These are phyloP conservation scores for Epinephelus malabaricus DNA, from an alignment of 2,797 vertebrate genomes.

Conservation along the genomic window DNA sequence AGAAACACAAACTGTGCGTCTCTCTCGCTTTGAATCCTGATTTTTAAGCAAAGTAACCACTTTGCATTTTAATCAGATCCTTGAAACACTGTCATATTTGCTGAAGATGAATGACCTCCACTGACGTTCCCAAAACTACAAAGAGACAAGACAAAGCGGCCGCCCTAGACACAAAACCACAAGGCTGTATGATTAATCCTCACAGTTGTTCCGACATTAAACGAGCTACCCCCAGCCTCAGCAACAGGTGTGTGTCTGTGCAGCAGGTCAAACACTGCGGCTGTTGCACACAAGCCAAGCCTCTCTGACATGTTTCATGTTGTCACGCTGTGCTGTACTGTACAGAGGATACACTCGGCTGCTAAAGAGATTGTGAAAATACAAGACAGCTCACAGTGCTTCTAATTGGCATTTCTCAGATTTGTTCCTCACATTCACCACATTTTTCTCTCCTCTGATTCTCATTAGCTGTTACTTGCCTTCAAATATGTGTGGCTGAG, in stretches of 20 bases:
- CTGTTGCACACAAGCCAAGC: slow-evolving; percentile 8
- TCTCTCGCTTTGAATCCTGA: slow-evolving; percentile 26
- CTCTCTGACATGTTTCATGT: not conserved
- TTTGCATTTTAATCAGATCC: slow-evolving; percentile 50
- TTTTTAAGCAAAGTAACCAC: slow-evolving; percentile 24
- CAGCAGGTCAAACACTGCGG: slow-evolving; percentile 11
- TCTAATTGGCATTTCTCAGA: slow-evolving; percentile 63
- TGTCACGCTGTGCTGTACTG: slow-evolving; percentile 7
- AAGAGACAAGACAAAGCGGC: slow-evolving; percentile 36
- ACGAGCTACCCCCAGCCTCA: slow-evolving; percentile 18
- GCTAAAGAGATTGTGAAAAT: slow-evolving; percentile 38
- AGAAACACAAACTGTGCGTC: slow-evolving; percentile 42
- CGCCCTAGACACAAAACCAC: slow-evolving; percentile 7
- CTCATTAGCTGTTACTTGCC: slow-evolving; percentile 53
- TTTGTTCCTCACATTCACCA: slow-evolving; percentile 33
- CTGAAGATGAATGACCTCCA: slow-evolving; percentile 47
- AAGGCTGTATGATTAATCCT: slow-evolving; percentile 43
- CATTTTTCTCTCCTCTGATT: slow-evolving; percentile 43
- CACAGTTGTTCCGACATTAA: slow-evolving; percentile 32
- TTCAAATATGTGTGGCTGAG: slow-evolving; percentile 27
- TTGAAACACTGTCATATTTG: slow-evolving; percentile 40
- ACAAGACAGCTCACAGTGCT: slow-evolving; percentile 41
- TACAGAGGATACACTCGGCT: slow-evolving; percentile 22
- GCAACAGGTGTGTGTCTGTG: slow-evolving; percentile 51
- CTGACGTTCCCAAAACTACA: slow-evolving; percentile 39